Evolutionary conservation across 2,113 vertebrate genomes (phyloP).

Genomic region (Corythaeola cristata): DNA sequence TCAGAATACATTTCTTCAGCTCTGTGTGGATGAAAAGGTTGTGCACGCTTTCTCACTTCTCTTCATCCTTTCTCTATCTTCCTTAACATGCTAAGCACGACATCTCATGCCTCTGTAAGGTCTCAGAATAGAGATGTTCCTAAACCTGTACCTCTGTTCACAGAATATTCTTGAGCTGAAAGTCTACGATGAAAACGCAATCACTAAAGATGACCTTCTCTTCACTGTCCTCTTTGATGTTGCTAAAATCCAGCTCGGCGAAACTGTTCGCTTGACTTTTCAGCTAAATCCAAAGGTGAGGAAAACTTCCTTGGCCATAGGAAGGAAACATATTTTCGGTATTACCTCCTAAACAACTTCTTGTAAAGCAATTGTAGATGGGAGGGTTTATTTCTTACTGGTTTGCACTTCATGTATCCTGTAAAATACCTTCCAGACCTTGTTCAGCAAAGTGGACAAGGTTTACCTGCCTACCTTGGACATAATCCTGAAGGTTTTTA

Average conservation of each 20-base stretch:
- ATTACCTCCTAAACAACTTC: background rate
- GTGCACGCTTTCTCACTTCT: background rate
- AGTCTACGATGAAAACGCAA: slow-evolving; percentile 71
- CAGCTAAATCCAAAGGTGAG: slow-evolving; percentile 48
- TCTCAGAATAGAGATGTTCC: background rate
- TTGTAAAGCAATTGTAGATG: background rate
- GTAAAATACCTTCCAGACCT: background rate
- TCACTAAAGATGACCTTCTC: slow-evolving; percentile 63
- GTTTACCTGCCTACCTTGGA: background rate
- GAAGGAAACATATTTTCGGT: background rate
- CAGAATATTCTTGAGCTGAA: slow-evolving; percentile 79
- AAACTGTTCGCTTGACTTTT: slow-evolving; percentile 21
- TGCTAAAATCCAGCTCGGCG: slow-evolving; percentile 70
- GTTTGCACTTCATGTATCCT: background rate
- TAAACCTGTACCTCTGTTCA: background rate
- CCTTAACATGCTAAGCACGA: background rate
- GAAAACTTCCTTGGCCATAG: background rate
- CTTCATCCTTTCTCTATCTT: background rate
- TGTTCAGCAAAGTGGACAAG: background rate
- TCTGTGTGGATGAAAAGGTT: background rate
- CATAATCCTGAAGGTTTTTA: background rate
- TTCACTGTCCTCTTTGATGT: slow-evolving; percentile 73
- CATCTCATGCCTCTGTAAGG: background rate
- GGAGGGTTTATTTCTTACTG: background rate
- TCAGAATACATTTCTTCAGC: background rate